Base-by-base conservation (phyloP, 2,888 invertebrate species). In the Cecidostiba fungosa region DNA sequence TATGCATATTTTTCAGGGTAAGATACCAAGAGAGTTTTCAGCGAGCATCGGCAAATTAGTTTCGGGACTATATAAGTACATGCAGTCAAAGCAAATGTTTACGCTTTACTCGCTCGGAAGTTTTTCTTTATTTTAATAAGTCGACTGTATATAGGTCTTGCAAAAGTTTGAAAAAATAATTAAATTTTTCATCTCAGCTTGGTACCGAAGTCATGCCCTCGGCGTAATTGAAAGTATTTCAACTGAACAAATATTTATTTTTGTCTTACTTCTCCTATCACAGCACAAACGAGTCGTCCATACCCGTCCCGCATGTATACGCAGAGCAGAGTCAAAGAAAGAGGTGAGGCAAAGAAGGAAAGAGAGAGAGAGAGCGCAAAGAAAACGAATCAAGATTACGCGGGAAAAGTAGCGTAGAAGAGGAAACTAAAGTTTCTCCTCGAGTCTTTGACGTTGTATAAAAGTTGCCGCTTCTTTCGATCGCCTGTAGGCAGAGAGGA, bases 371-470 rank as follows among this genome's bases (percentile, higher is more conserved):
- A 43, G 29, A 50, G 54, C 14, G 23, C 23, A 59, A 36, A 78
- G 73, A 84, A 50, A 84, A 72, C 54, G 78, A 79, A 79, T 66
- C 47, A 39, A 84, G 74, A 77, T 79, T 66, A 50, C 77, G 70
- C 50, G 66, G 39, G 66, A 59, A 47, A 77, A 62, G 62, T 36
- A 32, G 29, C 29, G 54, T 50, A 19, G 50, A n/a, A 14, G 5
- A 26, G 39, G 16, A 43, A 80, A 54, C 69, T 66, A 80, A 77
- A 76, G 39, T 80, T 80, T 78, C 54, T 66, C 50, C 54, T 50
- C 50, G 19, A 50, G 23, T 32, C 50, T 80, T 80, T 84, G 84
- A 80, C 76, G 80, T 83, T 83, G 39, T 76, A 76, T 43, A 78
- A 72, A 77, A 83, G 62, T 83, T 70, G 62, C 54, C 76, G 54